phyloP scores from a whole-genome alignment of 2,888 invertebrate genomes.

The Ischnus inquisitorius region DNA sequence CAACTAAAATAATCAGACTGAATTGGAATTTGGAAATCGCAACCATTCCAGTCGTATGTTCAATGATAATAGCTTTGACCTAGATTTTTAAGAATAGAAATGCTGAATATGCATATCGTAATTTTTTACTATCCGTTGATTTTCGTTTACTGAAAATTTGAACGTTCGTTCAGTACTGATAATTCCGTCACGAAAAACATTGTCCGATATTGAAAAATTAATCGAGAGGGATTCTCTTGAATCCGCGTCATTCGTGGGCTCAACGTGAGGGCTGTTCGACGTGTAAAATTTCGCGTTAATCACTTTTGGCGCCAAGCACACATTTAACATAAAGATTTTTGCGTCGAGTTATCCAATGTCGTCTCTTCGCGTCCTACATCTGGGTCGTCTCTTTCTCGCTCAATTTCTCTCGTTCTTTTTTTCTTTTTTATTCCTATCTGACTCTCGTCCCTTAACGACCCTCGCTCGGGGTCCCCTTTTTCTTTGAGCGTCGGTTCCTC shows the following conservation, averaged over 20 bases:
- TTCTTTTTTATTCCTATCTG: slow-evolving; percentile 31
- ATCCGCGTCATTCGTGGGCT: too few relatives aligned
- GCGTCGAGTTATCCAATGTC: not conserved
- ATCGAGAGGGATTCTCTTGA: too few relatives aligned
- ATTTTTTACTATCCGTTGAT: too few relatives aligned
- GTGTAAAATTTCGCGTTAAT: slow-evolving; percentile 51
- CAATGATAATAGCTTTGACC: not conserved
- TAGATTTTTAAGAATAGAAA: not conserved
- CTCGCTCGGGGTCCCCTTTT: slow-evolving; percentile 2
- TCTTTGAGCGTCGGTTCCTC: slow-evolving; percentile 34
- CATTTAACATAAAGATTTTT: slow-evolving; percentile 21
- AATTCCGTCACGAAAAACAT: too few relatives aligned
- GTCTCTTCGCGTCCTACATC: slow-evolving; percentile 69
- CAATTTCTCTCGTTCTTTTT: slow-evolving; percentile 16
- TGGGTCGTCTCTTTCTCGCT: slow-evolving; percentile 74
- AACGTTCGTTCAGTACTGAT: too few relatives aligned
- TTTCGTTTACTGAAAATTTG: too few relatives aligned
- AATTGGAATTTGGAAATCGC: too few relatives aligned
- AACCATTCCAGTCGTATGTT: too few relatives aligned
- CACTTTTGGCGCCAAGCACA: slow-evolving; percentile 42
- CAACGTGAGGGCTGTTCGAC: too few relatives aligned
- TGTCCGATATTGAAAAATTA: too few relatives aligned
- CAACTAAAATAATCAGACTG: too few relatives aligned
- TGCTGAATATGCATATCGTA: not conserved
- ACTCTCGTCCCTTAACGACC: slow-evolving; percentile 53